Evolutionary conservation across 1,140 invertebrate genomes (phyloP).

Genomic region (Drosophila arizonae): DNA sequence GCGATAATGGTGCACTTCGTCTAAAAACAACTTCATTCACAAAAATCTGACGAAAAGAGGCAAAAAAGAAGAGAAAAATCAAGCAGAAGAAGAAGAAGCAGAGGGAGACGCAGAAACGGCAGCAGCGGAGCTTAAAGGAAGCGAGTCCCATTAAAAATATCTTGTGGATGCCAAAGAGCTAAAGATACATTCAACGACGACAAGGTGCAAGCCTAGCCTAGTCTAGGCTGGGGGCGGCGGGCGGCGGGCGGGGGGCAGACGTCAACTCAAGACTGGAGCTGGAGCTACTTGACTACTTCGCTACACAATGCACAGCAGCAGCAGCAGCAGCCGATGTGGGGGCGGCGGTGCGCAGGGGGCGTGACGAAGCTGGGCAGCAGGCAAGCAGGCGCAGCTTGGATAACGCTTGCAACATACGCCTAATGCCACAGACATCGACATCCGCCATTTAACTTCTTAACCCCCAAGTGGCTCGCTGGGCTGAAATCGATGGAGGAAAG

Average conservation of each 20-base stretch:
- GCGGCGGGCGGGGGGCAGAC: slow-evolving; percentile 2
- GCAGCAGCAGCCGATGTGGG: slow-evolving; percentile 43
- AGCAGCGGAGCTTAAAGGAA: slow-evolving; percentile 55
- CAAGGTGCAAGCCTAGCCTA: slow-evolving; percentile 18
- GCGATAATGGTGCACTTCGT: slow-evolving; percentile 72
- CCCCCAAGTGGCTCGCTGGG: slow-evolving; percentile 22
- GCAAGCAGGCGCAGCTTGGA: slow-evolving; percentile 25
- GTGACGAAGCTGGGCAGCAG: slow-evolving; percentile 23
- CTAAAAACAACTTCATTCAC: slow-evolving; percentile 79
- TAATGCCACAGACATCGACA: slow-evolving; percentile 78
- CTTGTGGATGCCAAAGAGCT: slow-evolving; percentile 72
- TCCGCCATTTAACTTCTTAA: slow-evolving; percentile 75
- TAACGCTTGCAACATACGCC: slow-evolving; percentile 72
- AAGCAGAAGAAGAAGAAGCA: slow-evolving; percentile 21
- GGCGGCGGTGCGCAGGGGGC: slow-evolving; percentile 21
- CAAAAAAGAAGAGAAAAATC: slow-evolving; percentile 4
- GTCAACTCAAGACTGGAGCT: slow-evolving; percentile 3
- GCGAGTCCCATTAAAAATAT: slow-evolving; percentile 79
- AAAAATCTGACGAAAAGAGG: slow-evolving; percentile 71
- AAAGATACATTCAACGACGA: slow-evolving; percentile 60
- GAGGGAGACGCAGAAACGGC: slow-evolving; percentile 37
- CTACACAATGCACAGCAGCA: slow-evolving; percentile 47
- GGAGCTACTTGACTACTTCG: slow-evolving; percentile 40
- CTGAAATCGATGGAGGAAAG: background rate
- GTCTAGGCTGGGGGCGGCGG: background rate